Conservation (phyloP, 2,797 vertebrate species). For the Steatocranus sp. region DNA sequence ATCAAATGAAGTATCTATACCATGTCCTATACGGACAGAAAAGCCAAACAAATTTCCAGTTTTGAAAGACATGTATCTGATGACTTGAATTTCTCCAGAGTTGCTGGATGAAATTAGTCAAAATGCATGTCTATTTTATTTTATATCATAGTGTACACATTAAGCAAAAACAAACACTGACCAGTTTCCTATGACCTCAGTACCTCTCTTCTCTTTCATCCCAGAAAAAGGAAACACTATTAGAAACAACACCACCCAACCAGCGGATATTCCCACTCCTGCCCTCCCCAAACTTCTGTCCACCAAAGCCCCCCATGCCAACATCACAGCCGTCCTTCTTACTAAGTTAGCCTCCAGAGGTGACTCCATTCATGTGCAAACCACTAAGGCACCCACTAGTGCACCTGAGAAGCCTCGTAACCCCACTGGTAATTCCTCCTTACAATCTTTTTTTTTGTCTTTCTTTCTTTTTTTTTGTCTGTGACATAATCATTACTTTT, state of each 20-base stretch:
- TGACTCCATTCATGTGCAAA: constrained; percentile 21
- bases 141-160: background rate
- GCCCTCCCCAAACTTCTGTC: constrained; percentile 38
- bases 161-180: background rate
- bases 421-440: constrained; percentile 65
- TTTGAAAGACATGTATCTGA: background rate
- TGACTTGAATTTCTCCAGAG: background rate
- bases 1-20: background rate
- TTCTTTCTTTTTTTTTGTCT: background rate
- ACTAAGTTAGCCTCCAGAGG: constrained; percentile 30
- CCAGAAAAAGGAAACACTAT: constrained; percentile 60
- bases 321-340: constrained; percentile 33
- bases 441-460: background rate
- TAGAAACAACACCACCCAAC: constrained; percentile 50
- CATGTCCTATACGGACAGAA: background rate
- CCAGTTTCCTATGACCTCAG: constrained; percentile 35
- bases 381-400: constrained; percentile 49
- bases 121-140: background rate
- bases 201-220: constrained; percentile 48
- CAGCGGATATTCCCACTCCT: constrained; percentile 26
- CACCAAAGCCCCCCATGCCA: constrained; percentile 46
- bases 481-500: background rate
- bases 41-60: background rate
- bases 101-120: background rate
- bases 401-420: constrained; percentile 54